Conservation (phyloP, 2,888 invertebrate genomes). For the Pristionchus mayeri region DNA sequence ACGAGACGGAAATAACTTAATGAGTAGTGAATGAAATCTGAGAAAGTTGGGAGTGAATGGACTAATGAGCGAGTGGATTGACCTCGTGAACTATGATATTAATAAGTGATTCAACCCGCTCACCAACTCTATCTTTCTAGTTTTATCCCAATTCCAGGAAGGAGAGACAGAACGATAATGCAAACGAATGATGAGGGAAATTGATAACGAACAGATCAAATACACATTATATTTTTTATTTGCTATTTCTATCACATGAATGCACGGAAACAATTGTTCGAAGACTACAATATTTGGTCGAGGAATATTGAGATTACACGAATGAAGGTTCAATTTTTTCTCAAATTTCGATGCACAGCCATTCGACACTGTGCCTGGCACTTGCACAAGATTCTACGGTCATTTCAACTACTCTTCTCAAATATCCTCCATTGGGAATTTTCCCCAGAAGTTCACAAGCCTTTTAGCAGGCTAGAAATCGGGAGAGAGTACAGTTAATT, state of each 20-base stretch:
- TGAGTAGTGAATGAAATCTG: neutral
- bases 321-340: too few species aligned
- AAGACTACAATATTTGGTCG: too few species aligned
- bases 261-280: neutral
- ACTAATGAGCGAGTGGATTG: neutral
- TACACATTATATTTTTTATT: neutral
- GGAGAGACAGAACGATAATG: too few species aligned
- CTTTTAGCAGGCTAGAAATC: neutral
- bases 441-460: neutral
- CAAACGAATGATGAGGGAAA: too few species aligned
- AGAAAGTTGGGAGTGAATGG: neutral
- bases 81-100: neutral
- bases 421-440: neutral
- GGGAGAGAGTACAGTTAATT: neutral
- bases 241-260: too few species aligned
- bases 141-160: too few species aligned
- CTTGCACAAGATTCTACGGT: too few species aligned
- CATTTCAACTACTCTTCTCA: neutral
- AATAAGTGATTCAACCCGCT: too few species aligned
- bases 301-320: too few species aligned
- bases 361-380: too few species aligned
- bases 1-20: neutral
- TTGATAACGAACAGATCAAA: neutral
- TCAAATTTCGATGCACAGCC: too few species aligned
- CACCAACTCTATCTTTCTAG: too few species aligned